Evolutionary conservation across 37 sponge, comb jelly and placozoan species (phyloP).

Genomic region (Amphimedon queenslandica): DNA sequence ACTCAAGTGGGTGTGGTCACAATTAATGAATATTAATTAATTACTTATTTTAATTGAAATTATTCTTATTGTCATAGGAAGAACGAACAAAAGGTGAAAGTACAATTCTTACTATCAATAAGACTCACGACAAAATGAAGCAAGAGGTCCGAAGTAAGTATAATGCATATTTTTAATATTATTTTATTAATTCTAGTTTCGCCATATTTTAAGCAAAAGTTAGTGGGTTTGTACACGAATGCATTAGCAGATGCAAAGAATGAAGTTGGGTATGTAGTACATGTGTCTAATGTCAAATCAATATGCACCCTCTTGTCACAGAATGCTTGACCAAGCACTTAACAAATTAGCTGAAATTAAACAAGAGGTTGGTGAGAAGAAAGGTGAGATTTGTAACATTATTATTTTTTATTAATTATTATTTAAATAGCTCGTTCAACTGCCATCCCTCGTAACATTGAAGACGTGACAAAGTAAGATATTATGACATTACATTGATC

Average conservation of each 20-base stretch:
- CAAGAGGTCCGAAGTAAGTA: conserved; percentile 46
- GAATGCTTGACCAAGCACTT: conserved; percentile 44
- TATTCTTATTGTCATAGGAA: conserved; percentile 15
- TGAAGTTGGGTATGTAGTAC: conserved; percentile 45
- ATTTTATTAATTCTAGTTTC: no score
- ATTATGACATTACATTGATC: not conserved
- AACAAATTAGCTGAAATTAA: conserved; percentile 62
- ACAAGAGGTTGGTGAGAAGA: conserved; percentile 55
- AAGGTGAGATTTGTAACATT: conserved; percentile 10
- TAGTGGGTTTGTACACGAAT: conserved; percentile 48
- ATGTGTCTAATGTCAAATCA: not conserved
- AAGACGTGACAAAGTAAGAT: conserved; percentile 31
- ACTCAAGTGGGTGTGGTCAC: conserved; percentile 41
- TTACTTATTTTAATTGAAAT: not conserved
- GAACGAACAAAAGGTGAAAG: conserved; percentile 56
- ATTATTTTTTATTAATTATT: not conserved
- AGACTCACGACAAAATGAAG: conserved; percentile 58
- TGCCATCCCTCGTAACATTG: conserved; percentile 22
- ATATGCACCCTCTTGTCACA: not conserved
- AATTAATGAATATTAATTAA: not conserved
- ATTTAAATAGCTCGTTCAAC: conserved; percentile 19
- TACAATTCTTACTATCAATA: conserved; percentile 32
- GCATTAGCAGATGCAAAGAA: conserved; percentile 67
- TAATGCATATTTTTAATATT: not conserved
- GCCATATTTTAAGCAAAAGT: conserved; percentile 62